phyloP scores from a whole-genome alignment of 1,140 invertebrate species.

The Aphaenogaster floridana region DNA sequence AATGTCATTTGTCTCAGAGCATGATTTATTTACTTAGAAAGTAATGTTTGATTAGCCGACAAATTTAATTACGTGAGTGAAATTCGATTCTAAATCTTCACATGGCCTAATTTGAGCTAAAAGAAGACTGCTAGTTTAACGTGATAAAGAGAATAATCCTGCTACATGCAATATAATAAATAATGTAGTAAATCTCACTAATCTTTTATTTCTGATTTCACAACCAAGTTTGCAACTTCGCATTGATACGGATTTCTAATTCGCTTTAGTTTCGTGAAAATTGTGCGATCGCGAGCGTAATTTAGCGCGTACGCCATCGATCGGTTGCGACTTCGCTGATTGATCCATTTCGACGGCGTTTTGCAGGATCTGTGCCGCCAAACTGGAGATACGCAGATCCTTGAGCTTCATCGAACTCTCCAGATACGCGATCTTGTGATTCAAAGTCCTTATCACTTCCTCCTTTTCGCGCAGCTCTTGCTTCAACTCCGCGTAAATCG shows the following conservation, averaged over 20 bases:
- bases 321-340: slow-evolving; percentile 35
- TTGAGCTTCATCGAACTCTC: slow-evolving; percentile 87
- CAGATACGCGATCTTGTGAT: slow-evolving; percentile 85
- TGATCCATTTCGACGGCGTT: slow-evolving; percentile 62
- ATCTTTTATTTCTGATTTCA: slow-evolving; percentile 13
- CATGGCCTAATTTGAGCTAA: neutral
- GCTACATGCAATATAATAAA: neutral
- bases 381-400: slow-evolving; percentile 86
- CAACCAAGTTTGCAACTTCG: neutral
- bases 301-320: slow-evolving; percentile 38
- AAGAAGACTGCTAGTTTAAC: neutral
- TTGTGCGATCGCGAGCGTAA: slow-evolving; percentile 18
- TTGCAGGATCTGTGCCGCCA: slow-evolving; percentile 76
- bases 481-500: slow-evolving; percentile 83
- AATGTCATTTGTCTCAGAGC: no score
- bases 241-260: slow-evolving; percentile 24
- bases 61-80: neutral
- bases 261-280: slow-evolving; percentile 24
- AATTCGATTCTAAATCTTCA: slow-evolving; percentile 16
- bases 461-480: slow-evolving; percentile 82
- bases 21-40: slow-evolving; percentile 29
- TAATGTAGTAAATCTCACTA: neutral
- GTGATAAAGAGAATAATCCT: neutral
- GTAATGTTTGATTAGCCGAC: neutral
- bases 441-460: slow-evolving; percentile 81